Base-by-base conservation (phyloP, 2,113 vertebrate species). In the Polyodon spathula region DNA sequence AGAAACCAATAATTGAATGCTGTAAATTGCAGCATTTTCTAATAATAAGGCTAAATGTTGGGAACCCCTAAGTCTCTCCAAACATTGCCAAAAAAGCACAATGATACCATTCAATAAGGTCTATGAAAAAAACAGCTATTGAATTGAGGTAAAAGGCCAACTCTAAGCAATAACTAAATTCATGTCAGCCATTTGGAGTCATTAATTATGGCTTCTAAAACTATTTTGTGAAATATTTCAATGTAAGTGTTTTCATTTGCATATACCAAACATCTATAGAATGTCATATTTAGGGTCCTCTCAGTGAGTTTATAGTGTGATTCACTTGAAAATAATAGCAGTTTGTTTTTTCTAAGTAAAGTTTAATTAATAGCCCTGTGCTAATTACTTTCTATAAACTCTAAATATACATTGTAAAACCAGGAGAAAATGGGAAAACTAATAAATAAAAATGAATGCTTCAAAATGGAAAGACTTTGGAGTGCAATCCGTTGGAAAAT, bases 371-470 rank as follows among this genome's bases (percentile, higher is more conserved):
- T 27, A 27, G 27, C 27, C 27, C 73, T 82, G 81, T 84, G 80
- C 80, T 91, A 89, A 87, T 81, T 76, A 78, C 81, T 81, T 77
- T 78, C 78, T 78, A 62, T 72, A 68, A 63, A 63, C 60, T 44
- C 62, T 65, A 64, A 70, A 67, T 65, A 52, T 12, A 79, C 55
- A 75, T 64, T 80, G 70, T 81, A 81, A 82, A 73, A 81, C 79
- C 76, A 80, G 56, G 83, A 81, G 76, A 76, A 78, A 81, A 79
- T 27, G 27, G 27, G 46, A 69, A 10, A 27, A 72, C 48, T 68
- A 57, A 63, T 60, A 40, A 64, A 50, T 44, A 61, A 55, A 61
- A 46, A 60, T 66, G 52, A 16, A 40, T 62, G 27, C 27, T 27
- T 27, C 27, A 27, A 27, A 27, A 27, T 27, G 27, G 27, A 27